phyloP scores from a whole-genome alignment of 2,888 invertebrate genomes.

The Aromia moschata region DNA sequence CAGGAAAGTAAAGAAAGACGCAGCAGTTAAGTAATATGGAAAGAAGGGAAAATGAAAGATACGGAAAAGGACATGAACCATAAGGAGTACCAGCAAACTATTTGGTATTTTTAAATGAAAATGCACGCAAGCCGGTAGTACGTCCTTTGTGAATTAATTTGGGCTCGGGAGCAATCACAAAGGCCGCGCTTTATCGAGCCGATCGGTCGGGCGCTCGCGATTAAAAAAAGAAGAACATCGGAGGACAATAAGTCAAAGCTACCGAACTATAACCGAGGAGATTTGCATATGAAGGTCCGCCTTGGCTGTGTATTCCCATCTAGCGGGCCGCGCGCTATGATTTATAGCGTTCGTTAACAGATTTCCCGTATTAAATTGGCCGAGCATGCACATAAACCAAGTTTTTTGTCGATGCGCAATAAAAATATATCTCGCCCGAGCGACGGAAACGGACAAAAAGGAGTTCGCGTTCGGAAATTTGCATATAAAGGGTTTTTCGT shows the following conservation, averaged over 20 bases:
- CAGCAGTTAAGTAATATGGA: no score
- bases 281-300: conserved; percentile 44
- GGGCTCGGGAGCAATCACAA: conserved; percentile 12
- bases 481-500: not conserved
- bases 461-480: not conserved
- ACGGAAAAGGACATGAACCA: no score
- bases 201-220: not conserved
- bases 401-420: conserved; percentile 4
- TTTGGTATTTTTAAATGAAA: no score
- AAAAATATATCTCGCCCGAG: conserved; percentile 11
- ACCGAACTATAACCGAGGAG: conserved; percentile 33
- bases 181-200: conserved; percentile 5
- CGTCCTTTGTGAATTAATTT: no score
- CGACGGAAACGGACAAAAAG: conserved; percentile 6
- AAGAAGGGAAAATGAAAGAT: no score
- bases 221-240: conserved; percentile 16
- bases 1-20: no score
- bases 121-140: no score
- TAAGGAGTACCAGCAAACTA: no score
- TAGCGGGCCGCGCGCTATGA: conserved; percentile 41
- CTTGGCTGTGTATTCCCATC: conserved; percentile 41
- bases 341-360: conserved; percentile 49
- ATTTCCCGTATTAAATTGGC: conserved; percentile 33
- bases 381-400: conserved; percentile 11
- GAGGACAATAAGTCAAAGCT: conserved; percentile 25